Evolutionary conservation across 2,888 invertebrate genomes (phyloP).

Genomic region (Dolomedes plantarius): DNA sequence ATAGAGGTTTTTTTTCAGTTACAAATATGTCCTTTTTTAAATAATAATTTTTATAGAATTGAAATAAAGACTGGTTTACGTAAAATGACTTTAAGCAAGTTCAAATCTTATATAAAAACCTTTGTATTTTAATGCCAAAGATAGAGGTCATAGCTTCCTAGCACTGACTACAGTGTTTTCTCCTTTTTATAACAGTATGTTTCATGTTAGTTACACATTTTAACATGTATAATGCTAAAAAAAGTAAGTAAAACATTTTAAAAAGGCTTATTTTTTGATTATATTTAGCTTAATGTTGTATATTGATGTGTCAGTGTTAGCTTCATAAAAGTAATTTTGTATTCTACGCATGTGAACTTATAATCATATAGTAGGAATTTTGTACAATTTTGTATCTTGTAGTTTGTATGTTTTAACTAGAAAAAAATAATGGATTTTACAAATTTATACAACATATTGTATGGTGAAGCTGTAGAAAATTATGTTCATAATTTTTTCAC

Average conservation of each 20-base stretch:
- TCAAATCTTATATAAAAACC: too few relatives aligned
- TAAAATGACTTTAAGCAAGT: too few relatives aligned
- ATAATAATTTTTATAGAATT: too few relatives aligned
- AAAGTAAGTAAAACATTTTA: not conserved
- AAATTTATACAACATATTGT: constrained; percentile 5
- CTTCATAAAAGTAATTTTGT: not conserved
- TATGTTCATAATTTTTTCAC: not conserved
- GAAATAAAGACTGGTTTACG: too few relatives aligned
- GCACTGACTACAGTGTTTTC: not conserved
- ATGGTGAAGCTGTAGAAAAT: not conserved
- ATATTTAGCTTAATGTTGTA: constrained; percentile 5
- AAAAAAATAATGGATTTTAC: not conserved
- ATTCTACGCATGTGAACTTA: not conserved
- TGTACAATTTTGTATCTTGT: constrained; percentile 11
- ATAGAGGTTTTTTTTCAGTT: too few relatives aligned
- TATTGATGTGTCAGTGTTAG: constrained; percentile 3
- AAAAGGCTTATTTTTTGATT: constrained; percentile 6
- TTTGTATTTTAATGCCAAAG: too few relatives aligned
- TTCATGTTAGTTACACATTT: too few relatives aligned
- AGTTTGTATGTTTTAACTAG: not conserved
- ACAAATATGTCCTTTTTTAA: too few relatives aligned
- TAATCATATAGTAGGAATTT: not conserved
- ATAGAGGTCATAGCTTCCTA: too few relatives aligned
- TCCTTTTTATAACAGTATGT: not conserved
- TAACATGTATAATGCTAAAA: not conserved